Base-by-base conservation (phyloP, 1,140 invertebrate species). In the Drosophila cardini region DNA sequence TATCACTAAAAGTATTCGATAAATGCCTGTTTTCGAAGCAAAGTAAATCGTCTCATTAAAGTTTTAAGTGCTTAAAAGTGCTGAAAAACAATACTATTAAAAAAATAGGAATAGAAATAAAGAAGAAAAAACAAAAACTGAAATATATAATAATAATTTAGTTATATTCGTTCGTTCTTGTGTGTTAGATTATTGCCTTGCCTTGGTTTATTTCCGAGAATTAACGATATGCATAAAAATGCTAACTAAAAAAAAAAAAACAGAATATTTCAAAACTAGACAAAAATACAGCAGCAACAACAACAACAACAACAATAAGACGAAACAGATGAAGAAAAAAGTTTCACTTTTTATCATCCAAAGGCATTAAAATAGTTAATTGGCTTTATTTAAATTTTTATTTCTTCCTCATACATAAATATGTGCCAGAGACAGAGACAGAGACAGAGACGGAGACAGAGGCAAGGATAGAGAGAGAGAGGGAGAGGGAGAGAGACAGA, bases 321-420 rank as follows among this genome's bases (percentile, higher is more conserved):
- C 34, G 42, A 11, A 64, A 45, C 42, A 63, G 48, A 52, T 43
- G 34, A 63, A 40, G 71, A 87, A 87, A 89, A 80, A 86, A 86
- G 86, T 90, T 90, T 90, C 87, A 90, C 87, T 87, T 90, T 90
- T 90, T 89, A 89, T 83, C 84, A 89, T 69, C 78, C 78, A 83
- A 90, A 80, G 73, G 79, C 84, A 91, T 91, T 91, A 90, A 90
- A 91, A 91, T 91, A 91, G 89, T 91, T 91, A 91, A 91, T 91
- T 91, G 87, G 89, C 87, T 89, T 89, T 89, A 89, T 89, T 89
- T 89, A 89, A 89, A 89, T 89, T 75, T 62, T 82, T 89, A 90
- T 89, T 76, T 76, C 89, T 90, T 90, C 89, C 89, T 90, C 84
- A 90, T 90, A 77, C 90, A 90, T 90, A 91, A 90, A 90, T 90